Percentiles rank a stretch among this genome's conserved stretches.
These are phyloP conservation scores for Enteromius trimaculatus DNA, from an alignment of 2,797 vertebrate species.

Conservation along the genomic window DNA sequence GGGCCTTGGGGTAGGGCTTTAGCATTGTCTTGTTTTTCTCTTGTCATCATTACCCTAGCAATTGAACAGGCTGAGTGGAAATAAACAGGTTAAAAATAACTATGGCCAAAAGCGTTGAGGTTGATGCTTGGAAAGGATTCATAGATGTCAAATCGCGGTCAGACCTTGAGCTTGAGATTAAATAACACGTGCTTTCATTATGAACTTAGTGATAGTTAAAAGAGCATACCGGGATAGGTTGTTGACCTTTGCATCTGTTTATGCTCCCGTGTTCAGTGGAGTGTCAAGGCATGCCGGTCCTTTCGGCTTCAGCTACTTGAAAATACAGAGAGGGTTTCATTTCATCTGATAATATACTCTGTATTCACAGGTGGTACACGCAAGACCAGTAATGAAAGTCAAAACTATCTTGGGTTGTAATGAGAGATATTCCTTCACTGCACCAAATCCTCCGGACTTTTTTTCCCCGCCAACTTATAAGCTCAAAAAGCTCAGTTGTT, in stretches of 20 bases:
- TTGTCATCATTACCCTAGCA: conserved; percentile 29
- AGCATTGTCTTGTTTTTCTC: conserved; percentile 43
- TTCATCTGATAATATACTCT: conserved; percentile 28
- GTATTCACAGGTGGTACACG: conserved; percentile 28
- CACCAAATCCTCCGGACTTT: conserved; percentile 17
- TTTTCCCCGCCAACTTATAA: neutral
- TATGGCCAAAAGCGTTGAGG: conserved; percentile 29
- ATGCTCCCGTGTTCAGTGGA: conserved; percentile 36
- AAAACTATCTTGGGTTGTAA: conserved; percentile 21
- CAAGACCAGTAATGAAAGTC: conserved; percentile 33
- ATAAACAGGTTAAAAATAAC: conserved; percentile 51
- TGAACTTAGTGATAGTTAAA: conserved; percentile 55
- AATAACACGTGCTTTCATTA: conserved; percentile 54
- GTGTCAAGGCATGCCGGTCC: conserved; percentile 5
- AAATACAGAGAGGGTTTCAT: conserved; percentile 28
- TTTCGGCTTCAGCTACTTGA: conserved; percentile 43
- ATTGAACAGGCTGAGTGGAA: conserved; percentile 38
- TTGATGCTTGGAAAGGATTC: conserved; percentile 3
- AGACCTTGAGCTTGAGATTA: conserved; percentile 56
- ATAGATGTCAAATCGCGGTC: conserved; percentile 12
- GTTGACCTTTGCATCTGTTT: conserved; percentile 50
- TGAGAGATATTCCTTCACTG: conserved; percentile 14
- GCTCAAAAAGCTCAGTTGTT: conserved; percentile 20
- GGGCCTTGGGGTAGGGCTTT: conserved; percentile 53
- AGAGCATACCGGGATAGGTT: conserved; percentile 19